Conservation (phyloP, 1,140 invertebrate species). For the Solenopsis fugax region DNA sequence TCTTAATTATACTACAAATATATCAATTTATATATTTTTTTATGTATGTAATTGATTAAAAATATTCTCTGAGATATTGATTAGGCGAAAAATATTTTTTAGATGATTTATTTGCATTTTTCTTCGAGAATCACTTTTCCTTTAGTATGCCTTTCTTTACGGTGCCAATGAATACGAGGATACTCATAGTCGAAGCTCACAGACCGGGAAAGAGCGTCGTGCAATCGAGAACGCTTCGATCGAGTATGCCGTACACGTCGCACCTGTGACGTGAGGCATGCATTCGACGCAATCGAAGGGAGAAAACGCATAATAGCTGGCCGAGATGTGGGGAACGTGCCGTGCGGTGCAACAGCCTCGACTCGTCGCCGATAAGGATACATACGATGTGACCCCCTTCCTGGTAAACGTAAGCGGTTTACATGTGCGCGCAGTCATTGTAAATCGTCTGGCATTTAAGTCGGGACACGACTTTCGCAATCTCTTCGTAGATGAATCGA, state of each 20-base stretch:
- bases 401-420: slow-evolving; percentile 48
- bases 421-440: slow-evolving; percentile 20
- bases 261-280: slow-evolving; percentile 46
- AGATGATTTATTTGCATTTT: not conserved
- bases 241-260: slow-evolving; percentile 52
- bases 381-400: slow-evolving; percentile 55
- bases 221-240: not conserved
- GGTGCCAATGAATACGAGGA: not conserved
- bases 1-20: not conserved
- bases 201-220: slow-evolving; percentile 4
- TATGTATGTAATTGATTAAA: not conserved
- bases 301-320: slow-evolving; percentile 68
- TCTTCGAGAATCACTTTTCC: not conserved
- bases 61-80: not conserved
- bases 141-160: not conserved
- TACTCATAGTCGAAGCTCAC: not conserved
- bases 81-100: not conserved
- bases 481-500: slow-evolving; percentile 44
- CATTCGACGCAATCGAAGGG: slow-evolving; percentile 50
- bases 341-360: slow-evolving; percentile 48
- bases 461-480: slow-evolving; percentile 22
- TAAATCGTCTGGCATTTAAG: slow-evolving; percentile 63
- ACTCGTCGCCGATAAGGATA: slow-evolving; percentile 53
- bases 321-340: slow-evolving; percentile 50
- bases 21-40: no score